Conservation (phyloP, 1,140 invertebrate species). For the Drosophila lacertosa region DNA sequence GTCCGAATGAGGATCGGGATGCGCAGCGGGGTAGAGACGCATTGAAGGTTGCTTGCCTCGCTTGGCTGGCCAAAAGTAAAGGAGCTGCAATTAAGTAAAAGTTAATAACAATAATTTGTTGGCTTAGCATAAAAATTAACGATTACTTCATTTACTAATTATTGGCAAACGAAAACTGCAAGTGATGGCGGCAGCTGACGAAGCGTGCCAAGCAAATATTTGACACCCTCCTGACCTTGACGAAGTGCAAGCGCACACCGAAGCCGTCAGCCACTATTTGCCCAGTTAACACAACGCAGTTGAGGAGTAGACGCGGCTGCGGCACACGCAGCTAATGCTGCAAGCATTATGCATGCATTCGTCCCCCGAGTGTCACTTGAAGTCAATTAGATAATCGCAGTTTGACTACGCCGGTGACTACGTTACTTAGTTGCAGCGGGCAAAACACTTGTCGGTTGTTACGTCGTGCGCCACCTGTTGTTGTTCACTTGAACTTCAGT, state of each 20-base stretch:
- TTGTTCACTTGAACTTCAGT: constrained; percentile 50
- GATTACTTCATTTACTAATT: constrained; percentile 73
- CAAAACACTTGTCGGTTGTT: constrained; percentile 16
- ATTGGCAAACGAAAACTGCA: constrained; percentile 57
- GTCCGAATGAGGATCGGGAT: constrained; percentile 19
- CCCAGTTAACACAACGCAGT: constrained; percentile 54
- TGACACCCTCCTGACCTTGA: constrained; percentile 63
- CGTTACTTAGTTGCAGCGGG: constrained; percentile 3
- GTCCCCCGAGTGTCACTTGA: constrained; percentile 19
- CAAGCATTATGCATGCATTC: constrained; percentile 3
- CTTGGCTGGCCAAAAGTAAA: constrained; percentile 33
- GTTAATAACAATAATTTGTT: constrained; percentile 56
- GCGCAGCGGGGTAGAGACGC: not conserved
- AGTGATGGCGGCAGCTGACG: constrained; percentile 16
- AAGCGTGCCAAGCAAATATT: constrained; percentile 57
- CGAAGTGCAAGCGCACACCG: constrained; percentile 23
- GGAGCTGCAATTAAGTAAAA: constrained; percentile 43
- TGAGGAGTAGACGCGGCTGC: not conserved
- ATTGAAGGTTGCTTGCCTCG: constrained; percentile 28
- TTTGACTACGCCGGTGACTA: constrained; percentile 2
- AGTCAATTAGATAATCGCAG: constrained; percentile 37
- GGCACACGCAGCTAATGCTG: not conserved
- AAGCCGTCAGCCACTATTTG: constrained; percentile 30
- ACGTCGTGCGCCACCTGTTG: constrained; percentile 9
- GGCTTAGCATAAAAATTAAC: constrained; percentile 64